Conservation (phyloP, 1,140 invertebrate genomes). For the Euschistus heros region DNA sequence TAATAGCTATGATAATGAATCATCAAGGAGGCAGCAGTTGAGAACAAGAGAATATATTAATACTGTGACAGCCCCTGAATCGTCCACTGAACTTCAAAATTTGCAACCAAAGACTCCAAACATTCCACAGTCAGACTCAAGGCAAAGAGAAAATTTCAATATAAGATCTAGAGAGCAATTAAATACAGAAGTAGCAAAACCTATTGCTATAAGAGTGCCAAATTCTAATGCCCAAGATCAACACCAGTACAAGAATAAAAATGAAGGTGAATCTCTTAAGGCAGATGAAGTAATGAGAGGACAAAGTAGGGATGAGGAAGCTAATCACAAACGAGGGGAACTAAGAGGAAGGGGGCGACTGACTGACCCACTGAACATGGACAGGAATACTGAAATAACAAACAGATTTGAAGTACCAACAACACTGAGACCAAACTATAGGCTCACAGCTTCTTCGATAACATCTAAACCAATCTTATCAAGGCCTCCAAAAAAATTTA, state of each 20-base stretch:
- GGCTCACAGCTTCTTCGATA: background rate
- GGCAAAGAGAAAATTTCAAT: no score
- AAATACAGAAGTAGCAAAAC: background rate
- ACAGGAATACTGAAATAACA: background rate
- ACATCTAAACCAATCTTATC: background rate
- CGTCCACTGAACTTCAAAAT: no score
- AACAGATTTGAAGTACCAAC: conserved; percentile 6
- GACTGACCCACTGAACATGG: background rate
- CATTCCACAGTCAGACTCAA: no score
- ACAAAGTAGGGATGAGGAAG: background rate
- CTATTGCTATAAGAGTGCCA: background rate
- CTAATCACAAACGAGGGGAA: background rate
- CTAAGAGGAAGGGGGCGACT: background rate
- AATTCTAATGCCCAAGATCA: background rate
- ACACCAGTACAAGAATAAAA: background rate
- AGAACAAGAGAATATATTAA: no score
- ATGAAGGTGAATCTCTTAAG: background rate
- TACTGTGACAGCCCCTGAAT: no score
- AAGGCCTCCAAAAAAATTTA: conserved; percentile 3
- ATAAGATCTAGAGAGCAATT: no score
- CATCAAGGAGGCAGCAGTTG: no score
- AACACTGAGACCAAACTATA: background rate
- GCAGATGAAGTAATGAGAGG: background rate
- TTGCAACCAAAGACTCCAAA: no score
- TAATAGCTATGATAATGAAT: no score